phyloP scores from a whole-genome alignment of 2,113 vertebrate genomes.

The Chaetura pelagica region DNA sequence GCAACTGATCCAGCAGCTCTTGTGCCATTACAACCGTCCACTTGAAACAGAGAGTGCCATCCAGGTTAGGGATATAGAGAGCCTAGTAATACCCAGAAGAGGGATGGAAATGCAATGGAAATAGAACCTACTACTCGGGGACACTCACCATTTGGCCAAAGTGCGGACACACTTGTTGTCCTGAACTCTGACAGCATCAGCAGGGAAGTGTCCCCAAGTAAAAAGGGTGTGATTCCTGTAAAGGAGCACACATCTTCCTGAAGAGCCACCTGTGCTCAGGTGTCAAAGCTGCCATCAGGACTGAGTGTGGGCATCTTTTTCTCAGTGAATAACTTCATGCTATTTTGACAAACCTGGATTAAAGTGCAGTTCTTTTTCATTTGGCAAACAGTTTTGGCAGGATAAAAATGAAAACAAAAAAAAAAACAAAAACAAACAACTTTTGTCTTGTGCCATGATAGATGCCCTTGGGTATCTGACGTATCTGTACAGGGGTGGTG shows the following conservation, averaged over 20 bases:
- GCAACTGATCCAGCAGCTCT: conserved; percentile 52
- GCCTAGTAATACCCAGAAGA: not conserved
- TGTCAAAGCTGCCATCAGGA: not conserved
- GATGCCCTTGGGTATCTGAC: not conserved
- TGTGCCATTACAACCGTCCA: conserved; percentile 25
- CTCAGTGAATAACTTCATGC: not conserved
- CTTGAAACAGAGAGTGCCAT: not conserved
- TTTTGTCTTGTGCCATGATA: not conserved
- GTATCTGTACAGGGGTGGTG: not conserved
- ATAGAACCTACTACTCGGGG: not conserved
- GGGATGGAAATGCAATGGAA: not conserved
- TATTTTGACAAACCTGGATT: not conserved
- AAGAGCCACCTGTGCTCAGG: not conserved
- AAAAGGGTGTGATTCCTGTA: not conserved
- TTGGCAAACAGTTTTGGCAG: not conserved
- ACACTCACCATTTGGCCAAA: not conserved
- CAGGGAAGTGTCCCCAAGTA: not conserved
- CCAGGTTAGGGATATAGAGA: conserved; percentile 54
- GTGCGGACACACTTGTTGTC: not conserved
- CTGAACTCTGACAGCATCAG: not conserved
- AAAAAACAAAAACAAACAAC: too few relatives aligned
- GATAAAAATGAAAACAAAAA: not conserved
- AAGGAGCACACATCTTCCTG: not conserved
- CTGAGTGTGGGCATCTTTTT: not conserved
- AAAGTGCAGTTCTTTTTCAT: not conserved